Conservation (phyloP, 2,797 vertebrate genomes). For the Synaphobranchus kaupii region DNA sequence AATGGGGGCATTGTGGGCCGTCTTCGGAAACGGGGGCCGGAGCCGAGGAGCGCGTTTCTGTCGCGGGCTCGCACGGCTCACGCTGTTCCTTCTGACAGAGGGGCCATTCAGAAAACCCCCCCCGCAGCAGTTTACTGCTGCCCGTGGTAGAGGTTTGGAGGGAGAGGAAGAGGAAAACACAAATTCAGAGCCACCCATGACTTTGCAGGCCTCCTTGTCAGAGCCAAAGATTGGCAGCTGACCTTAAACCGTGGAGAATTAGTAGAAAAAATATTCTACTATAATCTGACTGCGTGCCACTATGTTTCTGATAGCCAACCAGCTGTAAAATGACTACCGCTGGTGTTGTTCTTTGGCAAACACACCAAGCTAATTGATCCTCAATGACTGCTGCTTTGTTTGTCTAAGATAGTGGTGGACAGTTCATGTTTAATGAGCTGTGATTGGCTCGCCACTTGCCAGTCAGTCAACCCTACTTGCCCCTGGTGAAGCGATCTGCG, state of each 20-base stretch:
- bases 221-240: not conserved
- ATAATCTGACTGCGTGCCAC: not conserved
- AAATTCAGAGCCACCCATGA: not conserved
- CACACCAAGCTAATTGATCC: slow-evolving; percentile 5
- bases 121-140: not conserved
- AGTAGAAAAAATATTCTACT: not conserved
- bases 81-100: not conserved
- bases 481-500: not conserved
- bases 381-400: not conserved
- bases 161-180: too few relatives aligned
- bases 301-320: not conserved
- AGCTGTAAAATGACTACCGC: not conserved
- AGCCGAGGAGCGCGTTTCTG: not conserved
- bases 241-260: not conserved
- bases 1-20: not conserved
- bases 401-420: slow-evolving; percentile 48
- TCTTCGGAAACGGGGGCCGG: not conserved
- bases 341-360: not conserved
- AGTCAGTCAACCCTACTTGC: not conserved
- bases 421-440: slow-evolving; percentile 1
- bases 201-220: not conserved
- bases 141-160: too few relatives aligned
- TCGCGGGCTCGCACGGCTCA: not conserved
- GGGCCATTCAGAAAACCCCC: not conserved
- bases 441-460: not conserved